Conservation (phyloP, 2,113 vertebrate genomes). For the Cyprinodon brontotheroides region DNA sequence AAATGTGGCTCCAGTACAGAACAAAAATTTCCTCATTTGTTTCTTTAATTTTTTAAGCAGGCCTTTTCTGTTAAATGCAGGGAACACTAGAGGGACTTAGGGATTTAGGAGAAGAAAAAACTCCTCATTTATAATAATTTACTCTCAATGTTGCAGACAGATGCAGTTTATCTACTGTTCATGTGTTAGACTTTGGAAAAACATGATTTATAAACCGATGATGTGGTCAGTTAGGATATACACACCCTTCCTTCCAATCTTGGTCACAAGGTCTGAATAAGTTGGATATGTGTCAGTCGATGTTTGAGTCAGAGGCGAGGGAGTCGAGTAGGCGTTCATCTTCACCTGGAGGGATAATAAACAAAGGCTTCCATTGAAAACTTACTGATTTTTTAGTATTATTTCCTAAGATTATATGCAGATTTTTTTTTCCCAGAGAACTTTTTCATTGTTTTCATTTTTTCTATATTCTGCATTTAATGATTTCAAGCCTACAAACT, state of each 20-base stretch:
- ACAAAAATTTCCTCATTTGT: no score
- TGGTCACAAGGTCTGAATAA: background rate
- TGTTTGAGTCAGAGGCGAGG: background rate
- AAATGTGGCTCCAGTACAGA: no score
- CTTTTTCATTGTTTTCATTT: background rate
- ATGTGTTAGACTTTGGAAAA: background rate
- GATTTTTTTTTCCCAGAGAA: no score
- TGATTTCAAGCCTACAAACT: background rate
- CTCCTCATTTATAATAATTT: no score
- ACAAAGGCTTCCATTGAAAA: background rate
- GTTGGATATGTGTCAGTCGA: background rate
- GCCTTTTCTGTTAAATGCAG: no score
- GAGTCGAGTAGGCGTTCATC: background rate
- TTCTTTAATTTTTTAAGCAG: no score
- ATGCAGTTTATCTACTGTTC: background rate
- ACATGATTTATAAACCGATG: background rate
- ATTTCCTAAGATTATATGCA: no score
- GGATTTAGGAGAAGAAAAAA: no score
- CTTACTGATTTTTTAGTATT: no score
- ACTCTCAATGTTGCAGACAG: background rate
- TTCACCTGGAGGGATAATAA: conserved; percentile 8
- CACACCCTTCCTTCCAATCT: background rate
- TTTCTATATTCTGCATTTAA: background rate
- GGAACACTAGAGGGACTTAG: no score
- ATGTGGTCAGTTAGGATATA: background rate